Evolutionary conservation across 2,888 invertebrate species (phyloP).

Genomic region (Ptycholaimellus sp.): DNA sequence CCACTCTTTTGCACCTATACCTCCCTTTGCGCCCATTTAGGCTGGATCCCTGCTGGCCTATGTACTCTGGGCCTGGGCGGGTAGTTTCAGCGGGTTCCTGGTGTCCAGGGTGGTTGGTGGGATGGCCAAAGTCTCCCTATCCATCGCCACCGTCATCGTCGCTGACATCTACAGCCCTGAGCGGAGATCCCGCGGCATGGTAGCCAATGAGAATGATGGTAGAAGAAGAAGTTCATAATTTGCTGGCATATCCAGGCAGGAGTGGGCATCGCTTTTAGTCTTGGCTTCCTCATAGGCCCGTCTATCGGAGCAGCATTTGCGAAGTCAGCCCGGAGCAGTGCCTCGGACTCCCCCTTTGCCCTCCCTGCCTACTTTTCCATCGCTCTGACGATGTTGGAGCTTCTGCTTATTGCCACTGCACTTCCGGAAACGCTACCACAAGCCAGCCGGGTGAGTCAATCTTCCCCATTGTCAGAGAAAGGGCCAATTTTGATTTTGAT

Average conservation of each 20-base stretch:
- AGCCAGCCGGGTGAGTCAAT: constrained; percentile 32
- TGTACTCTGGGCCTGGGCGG: constrained; percentile 74
- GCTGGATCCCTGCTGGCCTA: too few relatives aligned
- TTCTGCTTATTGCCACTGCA: constrained; percentile 45
- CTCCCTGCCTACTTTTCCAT: constrained; percentile 47
- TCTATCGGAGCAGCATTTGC: constrained; percentile 73
- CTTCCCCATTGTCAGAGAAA: too few relatives aligned
- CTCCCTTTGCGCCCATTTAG: too few relatives aligned
- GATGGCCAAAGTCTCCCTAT: constrained; percentile 82
- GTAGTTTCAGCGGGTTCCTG: constrained; percentile 66
- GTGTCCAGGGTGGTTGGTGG: constrained; percentile 75
- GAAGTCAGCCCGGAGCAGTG: constrained; percentile 13
- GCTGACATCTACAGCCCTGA: constrained; percentile 62
- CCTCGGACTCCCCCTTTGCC: constrained; percentile 69
- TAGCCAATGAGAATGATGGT: too few relatives aligned
- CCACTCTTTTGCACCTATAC: too few relatives aligned
- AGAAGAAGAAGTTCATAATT: too few relatives aligned
- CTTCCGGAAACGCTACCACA: constrained; percentile 60
- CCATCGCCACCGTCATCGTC: constrained; percentile 74
- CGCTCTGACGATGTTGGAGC: constrained; percentile 47
- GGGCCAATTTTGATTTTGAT: too few relatives aligned
- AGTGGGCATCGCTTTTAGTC: constrained; percentile 81
- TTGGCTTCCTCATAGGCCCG: constrained; percentile 89
- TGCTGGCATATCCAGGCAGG: constrained; percentile 54
- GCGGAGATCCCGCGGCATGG: constrained; percentile 79